Conservation (phyloP, 2,888 invertebrate genomes). For the Drosophila mercatorum region DNA sequence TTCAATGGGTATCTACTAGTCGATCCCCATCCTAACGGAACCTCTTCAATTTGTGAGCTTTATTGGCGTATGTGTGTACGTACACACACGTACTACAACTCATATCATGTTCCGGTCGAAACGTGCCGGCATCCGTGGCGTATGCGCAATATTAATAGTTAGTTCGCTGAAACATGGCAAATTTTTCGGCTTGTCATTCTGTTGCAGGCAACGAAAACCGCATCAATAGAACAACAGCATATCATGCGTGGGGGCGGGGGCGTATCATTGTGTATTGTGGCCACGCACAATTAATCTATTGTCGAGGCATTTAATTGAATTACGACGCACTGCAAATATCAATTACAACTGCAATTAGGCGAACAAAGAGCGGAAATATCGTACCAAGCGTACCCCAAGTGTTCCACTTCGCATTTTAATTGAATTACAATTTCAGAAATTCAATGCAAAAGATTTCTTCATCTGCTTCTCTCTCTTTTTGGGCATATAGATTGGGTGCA, state of each 20-base stretch:
- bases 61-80: slow-evolving; percentile 8
- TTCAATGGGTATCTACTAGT: neutral
- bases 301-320: slow-evolving; percentile 71
- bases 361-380: slow-evolving; percentile 48
- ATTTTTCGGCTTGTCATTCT: slow-evolving; percentile 66
- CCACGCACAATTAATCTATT: slow-evolving; percentile 74
- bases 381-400: slow-evolving; percentile 57
- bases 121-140: slow-evolving; percentile 69
- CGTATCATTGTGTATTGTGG: slow-evolving; percentile 21
- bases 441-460: slow-evolving; percentile 42
- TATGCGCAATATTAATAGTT: slow-evolving; percentile 63
- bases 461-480: neutral
- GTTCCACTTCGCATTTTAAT: slow-evolving; percentile 65
- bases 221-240: slow-evolving; percentile 5
- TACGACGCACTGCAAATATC: slow-evolving; percentile 64
- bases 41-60: slow-evolving; percentile 1
- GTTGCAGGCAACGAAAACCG: slow-evolving; percentile 51
- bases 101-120: slow-evolving; percentile 55
- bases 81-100: slow-evolving; percentile 53
- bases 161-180: slow-evolving; percentile 23
- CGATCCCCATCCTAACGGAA: neutral
- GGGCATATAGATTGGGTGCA: slow-evolving; percentile 60
- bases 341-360: slow-evolving; percentile 74
- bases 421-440: slow-evolving; percentile 75
- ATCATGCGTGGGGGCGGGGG: neutral